Conservation (phyloP, 1,140 invertebrate species). For the Dendrolimus kikuchii region DNA sequence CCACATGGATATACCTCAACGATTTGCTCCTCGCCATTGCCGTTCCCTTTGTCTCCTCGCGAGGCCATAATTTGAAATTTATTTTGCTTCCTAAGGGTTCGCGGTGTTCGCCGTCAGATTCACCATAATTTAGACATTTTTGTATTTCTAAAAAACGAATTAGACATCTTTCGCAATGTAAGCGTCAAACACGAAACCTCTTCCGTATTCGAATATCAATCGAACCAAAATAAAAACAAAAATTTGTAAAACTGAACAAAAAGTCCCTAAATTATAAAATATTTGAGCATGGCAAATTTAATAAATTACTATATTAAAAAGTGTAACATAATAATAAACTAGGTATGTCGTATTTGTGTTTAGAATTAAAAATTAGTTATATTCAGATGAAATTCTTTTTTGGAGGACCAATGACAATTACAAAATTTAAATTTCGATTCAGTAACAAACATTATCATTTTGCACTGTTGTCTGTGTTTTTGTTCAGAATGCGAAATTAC, state of each 20-base stretch:
- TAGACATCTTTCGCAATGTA: constrained; percentile 51
- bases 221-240: constrained; percentile 60
- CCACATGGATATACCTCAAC: constrained; percentile 69
- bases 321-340: neutral
- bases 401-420: too few relatives aligned
- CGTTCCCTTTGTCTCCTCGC: constrained; percentile 66
- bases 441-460: too few relatives aligned
- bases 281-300: neutral
- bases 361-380: neutral
- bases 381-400: neutral
- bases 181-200: constrained; percentile 50
- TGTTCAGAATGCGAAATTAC: too few relatives aligned
- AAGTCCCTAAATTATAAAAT: constrained; percentile 7
- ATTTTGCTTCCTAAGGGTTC: constrained; percentile 30
- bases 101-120: constrained; percentile 28
- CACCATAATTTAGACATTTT: constrained; percentile 63
- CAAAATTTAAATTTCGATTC: too few relatives aligned
- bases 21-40: constrained; percentile 69
- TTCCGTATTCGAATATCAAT: constrained; percentile 63
- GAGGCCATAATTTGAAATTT: constrained; percentile 51
- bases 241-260: constrained; percentile 30
- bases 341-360: neutral
- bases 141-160: constrained; percentile 47
- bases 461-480: too few relatives aligned
- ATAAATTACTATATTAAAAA: neutral